Base-by-base conservation (phyloP, 2,113 vertebrate species). In the Bothrops jararaca region DNA sequence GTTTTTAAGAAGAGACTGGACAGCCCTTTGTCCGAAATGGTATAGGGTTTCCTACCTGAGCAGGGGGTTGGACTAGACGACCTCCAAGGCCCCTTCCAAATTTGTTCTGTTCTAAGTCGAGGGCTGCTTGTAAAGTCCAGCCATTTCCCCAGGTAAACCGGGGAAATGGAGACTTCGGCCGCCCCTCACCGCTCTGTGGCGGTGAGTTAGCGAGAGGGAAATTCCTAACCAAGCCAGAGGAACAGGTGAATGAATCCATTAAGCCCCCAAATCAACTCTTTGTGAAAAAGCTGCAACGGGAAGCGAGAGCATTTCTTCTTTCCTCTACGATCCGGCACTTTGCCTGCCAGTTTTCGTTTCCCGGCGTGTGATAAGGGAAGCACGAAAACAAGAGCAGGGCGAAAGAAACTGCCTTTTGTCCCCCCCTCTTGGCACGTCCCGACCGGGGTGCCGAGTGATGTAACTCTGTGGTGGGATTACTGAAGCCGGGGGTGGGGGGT, bases 301-400 rank as follows among this genome's bases (percentile, higher is more conserved):
- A 92, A 90, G 94, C 50, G 89, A 90, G 87, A 87, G 64, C 86
- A 9, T 54, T 58, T 42, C 58, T 4, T 48, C 5, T 48, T 48
- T 48, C 45, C 45, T 48, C 45, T 48, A 6, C 45, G 5, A 48
- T 48, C 88, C 45, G 58, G 90, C 92, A 34, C 0, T 57, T 57
- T 42, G 4, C 91, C 50, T 5, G 42, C 89, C 57, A 7, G 60
- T 54, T 95, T 92, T 89, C 0, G 0, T 1, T 96, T 96, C 96
- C 89, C 53, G 57, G 45, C 5, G 39, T 52, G 10, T 1, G 4
- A 90, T 52, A 92, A 48, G 50, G 85, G 90, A 94, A 15, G 26
- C 3, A 56, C 10, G 26, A 74, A 48, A n/a, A 48, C 45, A n/a
- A 7, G 24, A 0, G 52, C 45, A 48, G 58, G 64, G 89, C 45